Conservation (phyloP, 2,888 invertebrate species). For the Acronicta leporina region DNA sequence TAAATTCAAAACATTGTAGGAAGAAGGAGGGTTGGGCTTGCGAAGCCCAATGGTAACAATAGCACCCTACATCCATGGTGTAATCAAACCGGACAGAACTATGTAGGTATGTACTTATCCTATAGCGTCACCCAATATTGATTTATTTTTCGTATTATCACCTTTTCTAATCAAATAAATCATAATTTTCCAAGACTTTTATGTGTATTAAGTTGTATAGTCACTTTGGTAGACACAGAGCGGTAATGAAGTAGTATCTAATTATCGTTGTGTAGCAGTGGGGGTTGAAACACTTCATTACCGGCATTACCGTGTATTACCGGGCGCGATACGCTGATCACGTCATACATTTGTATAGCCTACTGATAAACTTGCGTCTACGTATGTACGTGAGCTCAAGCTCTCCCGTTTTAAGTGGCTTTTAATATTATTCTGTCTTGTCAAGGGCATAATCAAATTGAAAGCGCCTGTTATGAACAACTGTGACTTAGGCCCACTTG, state of each 20-base stretch:
- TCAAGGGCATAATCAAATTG: neutral
- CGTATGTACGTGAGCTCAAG: neutral
- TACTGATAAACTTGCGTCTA: slow-evolving; percentile 33
- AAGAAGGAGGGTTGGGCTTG: too few relatives aligned
- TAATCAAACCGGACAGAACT: too few relatives aligned
- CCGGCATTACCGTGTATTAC: slow-evolving; percentile 53
- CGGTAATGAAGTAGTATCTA: slow-evolving; percentile 46
- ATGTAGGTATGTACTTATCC: too few relatives aligned
- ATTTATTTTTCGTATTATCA: too few relatives aligned
- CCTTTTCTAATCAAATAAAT: neutral
- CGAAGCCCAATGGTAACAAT: too few relatives aligned
- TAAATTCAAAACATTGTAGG: too few relatives aligned
- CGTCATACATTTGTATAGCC: slow-evolving; percentile 47
- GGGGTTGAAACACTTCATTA: slow-evolving; percentile 55
- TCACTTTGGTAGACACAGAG: slow-evolving; percentile 1
- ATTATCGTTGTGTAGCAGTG: slow-evolving; percentile 38
- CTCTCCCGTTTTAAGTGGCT: slow-evolving; percentile 18
- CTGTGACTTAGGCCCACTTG: too few relatives aligned
- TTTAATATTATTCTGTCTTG: slow-evolving; percentile 13
- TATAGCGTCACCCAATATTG: too few relatives aligned
- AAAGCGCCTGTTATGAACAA: neutral
- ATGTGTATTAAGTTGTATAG: neutral
- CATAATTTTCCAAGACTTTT: slow-evolving; percentile 6
- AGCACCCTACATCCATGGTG: too few relatives aligned
- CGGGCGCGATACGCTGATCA: slow-evolving; percentile 52